Base-by-base conservation (phyloP, 2,888 invertebrate species). In the Mythimna vitellina region DNA sequence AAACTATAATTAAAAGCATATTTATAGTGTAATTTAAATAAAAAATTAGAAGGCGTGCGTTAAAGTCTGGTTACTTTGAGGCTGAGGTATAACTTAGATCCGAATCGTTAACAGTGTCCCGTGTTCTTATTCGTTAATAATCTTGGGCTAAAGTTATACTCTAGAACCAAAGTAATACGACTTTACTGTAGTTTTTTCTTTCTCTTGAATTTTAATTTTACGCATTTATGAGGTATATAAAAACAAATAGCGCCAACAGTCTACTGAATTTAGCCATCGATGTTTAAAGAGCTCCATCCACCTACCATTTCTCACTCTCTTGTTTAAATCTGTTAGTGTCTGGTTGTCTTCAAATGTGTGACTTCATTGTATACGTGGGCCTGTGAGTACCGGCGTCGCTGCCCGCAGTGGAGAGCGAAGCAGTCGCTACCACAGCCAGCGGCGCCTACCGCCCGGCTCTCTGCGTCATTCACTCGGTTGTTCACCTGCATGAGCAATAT, bases 391-490 rank as follows among this genome's bases (percentile, higher is more conserved):
- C 29, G 29, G 51, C 35, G 57, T 25, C 20, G 51, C 22, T 49
- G 62, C 49, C 32, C 20, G 76, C 1, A 14, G 29, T 63, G 56
- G n/a, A 60, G 64, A 65, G 62, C 32, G 67, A 1, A 17, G 70
- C 65, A 46, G 69, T 58, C 86, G 86, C 89, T 91, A 94, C 95
- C 94, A 94, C 89, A 92, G 91, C 91, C 94, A 93, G 65, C 92
- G 91, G 42, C 92, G 91, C 70, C 92, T 89, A 67, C 88, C 82
- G 78, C 84, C 82, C 65, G 76, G 78, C 58, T 84, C 89, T 85
- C 84, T 90, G 84, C 89, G 94, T 96, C 95, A 96, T 94, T 95
- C 95, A 76, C 86, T 93, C 49, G 93, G 80, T 76, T 95, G 95
- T 82, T 96, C 95, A 58, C 95, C 96, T 96, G 87, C 5, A 83